Conservation (phyloP, 2,888 invertebrate species). For the Limnephilus auricula region DNA sequence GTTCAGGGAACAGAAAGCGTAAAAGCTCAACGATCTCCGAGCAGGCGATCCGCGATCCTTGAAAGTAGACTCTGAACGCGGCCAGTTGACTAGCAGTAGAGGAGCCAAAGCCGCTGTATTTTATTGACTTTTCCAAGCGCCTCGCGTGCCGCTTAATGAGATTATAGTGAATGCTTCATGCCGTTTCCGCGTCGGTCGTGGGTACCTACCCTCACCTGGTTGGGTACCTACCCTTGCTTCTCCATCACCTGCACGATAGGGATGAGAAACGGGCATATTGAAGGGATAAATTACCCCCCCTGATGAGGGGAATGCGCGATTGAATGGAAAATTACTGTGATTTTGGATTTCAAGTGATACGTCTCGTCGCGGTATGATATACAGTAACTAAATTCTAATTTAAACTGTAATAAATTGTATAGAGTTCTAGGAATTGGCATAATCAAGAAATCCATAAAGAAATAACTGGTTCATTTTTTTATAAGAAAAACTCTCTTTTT, state of each 20-base stretch:
- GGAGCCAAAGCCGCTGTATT: background rate
- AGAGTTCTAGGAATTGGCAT: too few relatives aligned
- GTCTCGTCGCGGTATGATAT: background rate
- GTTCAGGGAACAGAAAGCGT: background rate
- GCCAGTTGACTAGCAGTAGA: background rate
- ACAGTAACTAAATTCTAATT: background rate
- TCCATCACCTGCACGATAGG: constrained; percentile 11
- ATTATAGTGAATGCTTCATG: constrained; percentile 24
- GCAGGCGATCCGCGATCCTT: background rate
- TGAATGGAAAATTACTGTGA: background rate
- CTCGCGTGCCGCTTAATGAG: constrained; percentile 52
- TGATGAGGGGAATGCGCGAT: background rate
- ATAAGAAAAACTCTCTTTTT: too few relatives aligned
- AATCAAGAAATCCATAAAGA: too few relatives aligned
- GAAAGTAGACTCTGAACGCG: background rate
- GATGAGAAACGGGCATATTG: background rate
- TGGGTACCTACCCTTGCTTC: background rate
- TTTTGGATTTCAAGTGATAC: background rate
- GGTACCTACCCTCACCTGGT: background rate
- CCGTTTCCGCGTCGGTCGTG: constrained; percentile 37
- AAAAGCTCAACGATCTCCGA: background rate
- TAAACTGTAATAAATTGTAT: too few relatives aligned
- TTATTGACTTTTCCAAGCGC: constrained; percentile 34
- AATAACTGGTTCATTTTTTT: too few relatives aligned
- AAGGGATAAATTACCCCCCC: constrained; percentile 16